phyloP scores from a whole-genome alignment of 1,140 invertebrate genomes.

The Octopus bimaculoides region DNA sequence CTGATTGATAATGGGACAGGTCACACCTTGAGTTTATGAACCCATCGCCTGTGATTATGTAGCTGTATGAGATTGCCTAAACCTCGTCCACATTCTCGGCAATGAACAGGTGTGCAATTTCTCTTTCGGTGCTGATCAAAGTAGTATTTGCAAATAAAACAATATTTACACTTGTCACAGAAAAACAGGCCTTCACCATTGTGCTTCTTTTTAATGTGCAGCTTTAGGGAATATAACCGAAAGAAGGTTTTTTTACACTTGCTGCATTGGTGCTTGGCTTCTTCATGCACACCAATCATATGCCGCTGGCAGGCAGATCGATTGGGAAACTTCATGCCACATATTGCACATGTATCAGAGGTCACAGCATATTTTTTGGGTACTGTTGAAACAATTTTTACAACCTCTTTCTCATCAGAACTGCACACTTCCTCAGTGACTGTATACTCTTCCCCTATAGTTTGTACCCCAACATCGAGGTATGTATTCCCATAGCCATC shows the following conservation, averaged over 20 bases:
- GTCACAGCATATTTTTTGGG: not conserved
- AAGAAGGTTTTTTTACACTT: conserved; percentile 5
- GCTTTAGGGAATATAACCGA: not conserved
- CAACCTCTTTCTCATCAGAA: not conserved
- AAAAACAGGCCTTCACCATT: conserved; percentile 6
- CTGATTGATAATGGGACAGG: too few relatives aligned
- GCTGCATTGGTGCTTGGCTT: not conserved
- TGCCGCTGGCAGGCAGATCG: not conserved
- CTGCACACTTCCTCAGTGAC: not conserved
- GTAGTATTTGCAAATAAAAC: not conserved
- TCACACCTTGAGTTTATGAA: not conserved
- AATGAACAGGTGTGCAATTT: not conserved
- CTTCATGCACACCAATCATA: not conserved
- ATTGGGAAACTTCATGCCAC: not conserved
- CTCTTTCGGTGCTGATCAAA: not conserved
- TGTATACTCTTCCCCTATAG: conserved; percentile 3
- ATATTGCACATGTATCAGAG: not conserved
- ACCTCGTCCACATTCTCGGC: not conserved
- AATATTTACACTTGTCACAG: conserved; percentile 3
- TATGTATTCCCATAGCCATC: not conserved
- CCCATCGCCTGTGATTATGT: not conserved
- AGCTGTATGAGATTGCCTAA: not conserved
- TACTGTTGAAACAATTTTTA: too few relatives aligned
- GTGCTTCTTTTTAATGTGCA: conserved; percentile 10
- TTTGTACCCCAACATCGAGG: not conserved